Conservation (phyloP, 2,797 vertebrate species). For the Premnoplex brunnescens region DNA sequence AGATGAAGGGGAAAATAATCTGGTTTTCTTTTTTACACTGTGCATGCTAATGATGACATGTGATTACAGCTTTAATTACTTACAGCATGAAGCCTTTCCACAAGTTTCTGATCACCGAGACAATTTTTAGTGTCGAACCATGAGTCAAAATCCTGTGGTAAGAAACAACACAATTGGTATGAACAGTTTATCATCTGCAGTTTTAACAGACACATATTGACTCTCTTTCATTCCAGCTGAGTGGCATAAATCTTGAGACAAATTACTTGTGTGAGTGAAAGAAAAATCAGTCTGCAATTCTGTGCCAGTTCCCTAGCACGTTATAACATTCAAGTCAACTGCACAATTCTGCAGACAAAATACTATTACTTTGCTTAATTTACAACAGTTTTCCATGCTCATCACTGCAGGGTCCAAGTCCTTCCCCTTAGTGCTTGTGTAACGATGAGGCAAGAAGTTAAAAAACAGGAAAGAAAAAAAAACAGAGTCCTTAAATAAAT, state of each 20-base stretch:
- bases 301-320: background rate
- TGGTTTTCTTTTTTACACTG: background rate
- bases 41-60: background rate
- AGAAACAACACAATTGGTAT: constrained; percentile 11
- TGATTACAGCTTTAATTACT: constrained; percentile 64
- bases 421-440: background rate
- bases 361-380: background rate
- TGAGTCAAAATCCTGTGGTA: constrained; percentile 86
- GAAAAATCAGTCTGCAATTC: background rate
- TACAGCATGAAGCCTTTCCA: constrained; percentile 88
- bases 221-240: background rate
- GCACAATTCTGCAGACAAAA: background rate
- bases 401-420: background rate
- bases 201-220: background rate
- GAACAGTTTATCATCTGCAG: background rate
- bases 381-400: background rate
- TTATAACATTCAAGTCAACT: background rate
- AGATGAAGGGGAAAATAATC: background rate
- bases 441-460: background rate
- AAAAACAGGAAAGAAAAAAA: background rate
- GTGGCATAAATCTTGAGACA: background rate
- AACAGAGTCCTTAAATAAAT: background rate
- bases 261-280: background rate
- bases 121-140: constrained; percentile 93
- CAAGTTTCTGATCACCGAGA: constrained; percentile 88